phyloP scores from a whole-genome alignment of 2,797 vertebrate species.

The Pseudotriccus pelzelni region DNA sequence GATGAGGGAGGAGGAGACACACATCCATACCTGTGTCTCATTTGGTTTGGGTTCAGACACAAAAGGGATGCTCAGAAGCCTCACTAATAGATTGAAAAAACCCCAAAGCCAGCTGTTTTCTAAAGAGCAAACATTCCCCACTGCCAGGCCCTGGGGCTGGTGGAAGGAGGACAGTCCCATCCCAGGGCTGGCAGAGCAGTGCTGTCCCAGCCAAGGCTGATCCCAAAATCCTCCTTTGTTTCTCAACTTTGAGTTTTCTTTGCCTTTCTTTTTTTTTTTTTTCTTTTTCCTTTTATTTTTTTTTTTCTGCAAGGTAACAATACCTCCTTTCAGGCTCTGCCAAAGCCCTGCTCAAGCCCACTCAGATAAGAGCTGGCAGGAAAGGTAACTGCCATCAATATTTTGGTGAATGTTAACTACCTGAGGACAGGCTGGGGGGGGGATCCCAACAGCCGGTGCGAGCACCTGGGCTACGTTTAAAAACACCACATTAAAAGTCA shows the following conservation, averaged over 20 bases:
- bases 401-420: conserved; percentile 60
- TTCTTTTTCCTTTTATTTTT: neutral
- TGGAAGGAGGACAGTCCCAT: neutral
- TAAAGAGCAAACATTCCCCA: neutral
- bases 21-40: accelerated
- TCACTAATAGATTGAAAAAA: accelerated
- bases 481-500: neutral
- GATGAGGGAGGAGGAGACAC: neutral
- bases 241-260: conserved; percentile 19
- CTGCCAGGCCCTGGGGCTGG: neutral
- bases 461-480: conserved; percentile 26
- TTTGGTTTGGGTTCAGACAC: neutral
- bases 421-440: conserved; percentile 15
- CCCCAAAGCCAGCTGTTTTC: neutral
- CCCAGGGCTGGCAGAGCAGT: neutral
- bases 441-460: neutral
- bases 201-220: conserved; percentile 10
- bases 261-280: neutral
- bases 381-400: conserved; percentile 54
- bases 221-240: conserved; percentile 72
- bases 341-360: conserved; percentile 39
- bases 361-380: conserved; percentile 72
- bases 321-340: conserved; percentile 74
- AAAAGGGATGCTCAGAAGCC: neutral
- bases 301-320: conserved; percentile 66